Conservation (phyloP, 2,797 vertebrate species). For the Adelosebastes latens region DNA sequence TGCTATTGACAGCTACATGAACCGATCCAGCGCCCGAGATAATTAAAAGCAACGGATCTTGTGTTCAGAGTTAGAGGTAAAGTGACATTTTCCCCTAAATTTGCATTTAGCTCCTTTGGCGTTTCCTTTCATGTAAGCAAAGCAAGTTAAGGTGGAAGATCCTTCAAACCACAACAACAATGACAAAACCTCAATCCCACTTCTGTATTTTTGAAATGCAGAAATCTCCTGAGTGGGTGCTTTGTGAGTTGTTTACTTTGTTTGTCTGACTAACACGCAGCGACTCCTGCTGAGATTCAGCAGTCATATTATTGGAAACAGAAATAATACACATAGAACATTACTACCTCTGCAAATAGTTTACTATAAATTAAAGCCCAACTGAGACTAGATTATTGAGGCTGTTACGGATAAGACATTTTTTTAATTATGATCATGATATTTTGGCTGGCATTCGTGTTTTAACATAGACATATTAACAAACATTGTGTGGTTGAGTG, state of each 20-base stretch:
- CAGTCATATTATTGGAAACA: conserved; percentile 11
- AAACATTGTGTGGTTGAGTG: neutral
- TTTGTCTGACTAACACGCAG: conserved; percentile 24
- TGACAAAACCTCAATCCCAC: neutral
- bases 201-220: conserved; percentile 21
- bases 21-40: conserved; percentile 8
- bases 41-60: conserved; percentile 40
- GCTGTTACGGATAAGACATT: neutral
- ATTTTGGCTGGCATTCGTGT: neutral
- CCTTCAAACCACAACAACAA: conserved; percentile 30
- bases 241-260: conserved; percentile 45
- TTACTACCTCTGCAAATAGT: neutral
- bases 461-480: neutral
- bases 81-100: conserved; percentile 22
- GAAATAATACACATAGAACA: neutral
- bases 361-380: neutral
- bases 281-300: conserved; percentile 1
- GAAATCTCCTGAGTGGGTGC: conserved; percentile 39
- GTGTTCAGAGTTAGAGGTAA: conserved; percentile 26
- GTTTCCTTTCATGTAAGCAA: conserved; percentile 49
- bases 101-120: conserved; percentile 29
- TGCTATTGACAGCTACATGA: conserved; percentile 23
- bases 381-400: neutral
- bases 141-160: conserved; percentile 30
- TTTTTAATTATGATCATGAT: neutral